Conservation (phyloP, 2,113 vertebrate species). For the Odontophorus gujanensis region DNA sequence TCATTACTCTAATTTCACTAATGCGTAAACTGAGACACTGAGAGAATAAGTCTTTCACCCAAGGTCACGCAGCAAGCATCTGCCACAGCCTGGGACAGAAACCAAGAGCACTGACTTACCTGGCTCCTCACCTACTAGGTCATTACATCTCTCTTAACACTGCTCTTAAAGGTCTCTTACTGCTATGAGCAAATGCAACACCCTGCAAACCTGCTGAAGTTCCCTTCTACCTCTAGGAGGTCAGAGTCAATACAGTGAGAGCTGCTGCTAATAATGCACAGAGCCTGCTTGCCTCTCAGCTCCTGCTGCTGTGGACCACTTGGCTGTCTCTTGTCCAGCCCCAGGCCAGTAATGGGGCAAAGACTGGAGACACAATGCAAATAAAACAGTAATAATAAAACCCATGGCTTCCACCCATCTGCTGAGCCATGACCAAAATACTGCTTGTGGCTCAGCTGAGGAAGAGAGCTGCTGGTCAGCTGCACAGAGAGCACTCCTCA, state of each 20-base stretch:
- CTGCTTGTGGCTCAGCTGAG: background rate
- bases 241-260: background rate
- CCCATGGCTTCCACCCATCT: background rate
- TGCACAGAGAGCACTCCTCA: background rate
- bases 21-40: slow-evolving; percentile 32
- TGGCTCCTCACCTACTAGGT: background rate
- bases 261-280: accelerated
- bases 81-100: slow-evolving; percentile 19
- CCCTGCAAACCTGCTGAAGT: background rate
- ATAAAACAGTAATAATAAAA: background rate
- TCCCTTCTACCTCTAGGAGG: background rate
- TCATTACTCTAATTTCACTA: slow-evolving; percentile 70
- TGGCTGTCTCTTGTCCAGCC: background rate
- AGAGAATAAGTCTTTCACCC: slow-evolving; percentile 57
- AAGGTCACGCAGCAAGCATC: slow-evolving; percentile 55
- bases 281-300: background rate
- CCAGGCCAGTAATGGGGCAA: background rate
- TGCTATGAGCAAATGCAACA: background rate
- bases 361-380: background rate
- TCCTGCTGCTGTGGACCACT: background rate
- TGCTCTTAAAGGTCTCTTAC: background rate
- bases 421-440: background rate
- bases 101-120: background rate
- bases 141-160: background rate
- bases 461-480: background rate